phyloP scores from a whole-genome alignment of 2,888 invertebrate genomes.

The Zootermopsis nevadensis region DNA sequence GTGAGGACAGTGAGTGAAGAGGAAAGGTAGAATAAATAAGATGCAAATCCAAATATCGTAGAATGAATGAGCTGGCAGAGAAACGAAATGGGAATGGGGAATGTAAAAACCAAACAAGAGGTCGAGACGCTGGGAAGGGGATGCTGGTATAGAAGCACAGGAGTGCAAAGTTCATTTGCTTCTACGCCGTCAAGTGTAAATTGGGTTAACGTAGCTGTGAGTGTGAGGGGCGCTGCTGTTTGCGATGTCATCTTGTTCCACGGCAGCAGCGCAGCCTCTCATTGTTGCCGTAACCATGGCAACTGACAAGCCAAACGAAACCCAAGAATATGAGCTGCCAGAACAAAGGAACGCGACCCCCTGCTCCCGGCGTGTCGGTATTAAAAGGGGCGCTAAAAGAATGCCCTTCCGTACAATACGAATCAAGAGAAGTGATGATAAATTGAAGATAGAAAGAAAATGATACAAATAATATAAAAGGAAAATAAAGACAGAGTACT shows the following conservation, averaged over 20 bases:
- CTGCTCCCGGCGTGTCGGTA: no score
- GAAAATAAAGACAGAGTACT: no score
- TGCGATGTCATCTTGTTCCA: conserved; percentile 28
- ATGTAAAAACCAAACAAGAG: conserved; percentile 41
- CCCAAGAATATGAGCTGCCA: no score
- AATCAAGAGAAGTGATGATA: no score
- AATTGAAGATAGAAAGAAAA: no score
- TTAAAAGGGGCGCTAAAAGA: no score
- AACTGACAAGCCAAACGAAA: background rate
- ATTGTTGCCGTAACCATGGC: conserved; percentile 35
- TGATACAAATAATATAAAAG: no score
- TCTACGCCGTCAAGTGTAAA: conserved; percentile 49
- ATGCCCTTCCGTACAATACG: no score
- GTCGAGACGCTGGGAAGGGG: conserved; percentile 26
- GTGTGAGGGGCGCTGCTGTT: conserved; percentile 14
- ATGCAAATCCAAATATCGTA: conserved; percentile 46
- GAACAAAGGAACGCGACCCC: no score
- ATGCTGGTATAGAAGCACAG: conserved; percentile 16
- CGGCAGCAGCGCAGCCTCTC: conserved; percentile 7
- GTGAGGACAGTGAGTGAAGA: conserved; percentile 40
- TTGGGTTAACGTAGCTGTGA: conserved; percentile 46
- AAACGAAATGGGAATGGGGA: conserved; percentile 26
- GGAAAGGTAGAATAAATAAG: conserved; percentile 49
- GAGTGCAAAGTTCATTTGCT: conserved; percentile 43
- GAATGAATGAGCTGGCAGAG: conserved; percentile 42